phyloP scores from a whole-genome alignment of 2,113 vertebrate species.

The Thinocorus orbignyianus region DNA sequence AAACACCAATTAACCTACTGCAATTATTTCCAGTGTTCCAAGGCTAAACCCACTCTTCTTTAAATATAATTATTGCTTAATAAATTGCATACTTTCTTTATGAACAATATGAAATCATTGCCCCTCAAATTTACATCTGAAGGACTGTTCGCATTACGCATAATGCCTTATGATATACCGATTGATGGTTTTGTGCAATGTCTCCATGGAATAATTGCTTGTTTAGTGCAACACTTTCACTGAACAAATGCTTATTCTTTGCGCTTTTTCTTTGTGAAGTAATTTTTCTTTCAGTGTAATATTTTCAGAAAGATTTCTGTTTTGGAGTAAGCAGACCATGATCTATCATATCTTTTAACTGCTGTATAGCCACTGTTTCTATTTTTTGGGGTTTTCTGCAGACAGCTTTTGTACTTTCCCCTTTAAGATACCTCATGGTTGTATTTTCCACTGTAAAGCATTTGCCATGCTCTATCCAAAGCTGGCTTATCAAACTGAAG shows the following conservation, averaged over 20 bases:
- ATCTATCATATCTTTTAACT: background rate
- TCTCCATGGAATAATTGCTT: constrained; percentile 40
- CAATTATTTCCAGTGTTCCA: background rate
- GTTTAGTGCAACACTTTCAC: constrained; percentile 6
- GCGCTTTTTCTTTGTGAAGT: background rate
- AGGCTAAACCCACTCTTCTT: background rate
- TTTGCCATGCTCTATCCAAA: background rate
- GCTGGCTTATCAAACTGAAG: background rate
- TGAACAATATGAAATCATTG: constrained; percentile 52
- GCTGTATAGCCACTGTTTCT: background rate
- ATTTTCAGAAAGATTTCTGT: constrained; percentile 54
- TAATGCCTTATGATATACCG: constrained; percentile 50
- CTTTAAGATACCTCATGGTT: background rate
- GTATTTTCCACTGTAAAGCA: background rate
- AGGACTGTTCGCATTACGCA: background rate
- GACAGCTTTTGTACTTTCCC: background rate
- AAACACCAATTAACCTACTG: background rate
- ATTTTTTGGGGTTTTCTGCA: background rate
- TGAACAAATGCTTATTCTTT: constrained; percentile 22
- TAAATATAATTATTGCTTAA: constrained; percentile 22
- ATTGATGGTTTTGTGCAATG: constrained; percentile 36
- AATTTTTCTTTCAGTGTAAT: background rate
- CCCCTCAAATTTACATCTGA: constrained; percentile 12
- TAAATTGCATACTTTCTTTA: constrained; percentile 36
- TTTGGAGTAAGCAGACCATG: constrained; percentile 40